Conservation (phyloP, 2,113 vertebrate genomes). For the Pseudorectes ferrugineus region DNA sequence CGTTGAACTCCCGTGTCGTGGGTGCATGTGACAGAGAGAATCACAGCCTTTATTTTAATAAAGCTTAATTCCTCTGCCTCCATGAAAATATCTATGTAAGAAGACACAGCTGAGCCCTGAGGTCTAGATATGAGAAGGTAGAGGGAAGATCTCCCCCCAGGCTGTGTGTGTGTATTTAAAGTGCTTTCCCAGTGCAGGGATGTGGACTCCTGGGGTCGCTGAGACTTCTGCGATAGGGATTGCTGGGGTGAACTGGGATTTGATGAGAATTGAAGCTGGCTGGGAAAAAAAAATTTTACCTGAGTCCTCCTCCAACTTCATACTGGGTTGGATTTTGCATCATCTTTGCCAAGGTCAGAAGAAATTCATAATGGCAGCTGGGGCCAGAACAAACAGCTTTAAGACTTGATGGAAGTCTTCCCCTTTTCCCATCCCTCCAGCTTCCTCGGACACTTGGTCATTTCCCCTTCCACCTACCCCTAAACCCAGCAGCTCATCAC, state of each 20-base stretch:
- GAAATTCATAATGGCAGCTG: neutral
- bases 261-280: neutral
- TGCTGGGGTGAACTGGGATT: neutral
- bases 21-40: slow-evolving; percentile 31
- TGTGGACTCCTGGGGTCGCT: neutral
- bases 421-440: neutral
- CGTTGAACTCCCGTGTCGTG: neutral
- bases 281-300: neutral
- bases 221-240: neutral
- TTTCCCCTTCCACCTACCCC: neutral
- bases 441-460: neutral
- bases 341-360: neutral
- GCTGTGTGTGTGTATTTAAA: neutral
- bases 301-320: neutral
- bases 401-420: neutral
- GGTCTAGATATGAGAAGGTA: neutral
- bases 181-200: neutral
- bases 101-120: neutral
- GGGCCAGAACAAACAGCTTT: neutral
- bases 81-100: neutral
- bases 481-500: neutral
- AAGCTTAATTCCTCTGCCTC: neutral
- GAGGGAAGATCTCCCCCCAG: neutral
- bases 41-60: slow-evolving; percentile 6
- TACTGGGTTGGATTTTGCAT: neutral